These are phyloP conservation scores for Stegana nigrithorax DNA, from an alignment of 2,888 invertebrate genomes.

Conservation along the genomic window DNA sequence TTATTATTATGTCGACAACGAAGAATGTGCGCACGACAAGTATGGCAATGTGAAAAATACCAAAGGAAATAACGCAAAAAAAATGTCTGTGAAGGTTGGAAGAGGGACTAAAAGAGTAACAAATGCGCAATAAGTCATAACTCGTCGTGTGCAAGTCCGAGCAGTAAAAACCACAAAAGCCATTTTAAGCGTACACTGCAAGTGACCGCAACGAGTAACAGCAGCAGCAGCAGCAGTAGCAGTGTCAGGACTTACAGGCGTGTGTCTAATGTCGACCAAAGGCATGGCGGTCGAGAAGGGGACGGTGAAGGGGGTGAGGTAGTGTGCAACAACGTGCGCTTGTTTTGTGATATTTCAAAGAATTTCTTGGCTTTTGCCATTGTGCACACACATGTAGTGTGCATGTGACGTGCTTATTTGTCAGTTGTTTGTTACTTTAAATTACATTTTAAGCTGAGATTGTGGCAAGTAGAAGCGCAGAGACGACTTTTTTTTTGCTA, in stretches of 20 bases:
- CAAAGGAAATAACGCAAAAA: not conserved
- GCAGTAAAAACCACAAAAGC: slow-evolving; percentile 1
- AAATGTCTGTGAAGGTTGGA: too few relatives aligned
- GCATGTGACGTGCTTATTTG: slow-evolving; percentile 1
- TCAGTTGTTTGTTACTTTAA: not conserved
- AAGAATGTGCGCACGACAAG: too few relatives aligned
- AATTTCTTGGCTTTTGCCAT: not conserved
- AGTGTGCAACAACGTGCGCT: not conserved
- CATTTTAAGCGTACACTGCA: not conserved
- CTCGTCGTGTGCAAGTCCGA: not conserved
- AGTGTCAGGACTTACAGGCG: too few relatives aligned
- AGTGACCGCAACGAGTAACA: not conserved
- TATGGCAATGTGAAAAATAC: too few relatives aligned
- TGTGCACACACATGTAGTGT: not conserved
- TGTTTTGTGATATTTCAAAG: not conserved
- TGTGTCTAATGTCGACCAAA: not conserved
- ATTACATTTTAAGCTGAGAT: not conserved
- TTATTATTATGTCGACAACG: not conserved
- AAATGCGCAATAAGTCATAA: too few relatives aligned
- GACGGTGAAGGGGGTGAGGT: not conserved
- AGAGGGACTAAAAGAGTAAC: too few relatives aligned
- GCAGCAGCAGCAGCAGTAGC: not conserved
- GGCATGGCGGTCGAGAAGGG: not conserved
- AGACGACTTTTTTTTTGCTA: too few relatives aligned
- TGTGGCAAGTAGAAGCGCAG: not conserved